Conservation (phyloP, 2,113 vertebrate species). For the Furnarius figulus region DNA sequence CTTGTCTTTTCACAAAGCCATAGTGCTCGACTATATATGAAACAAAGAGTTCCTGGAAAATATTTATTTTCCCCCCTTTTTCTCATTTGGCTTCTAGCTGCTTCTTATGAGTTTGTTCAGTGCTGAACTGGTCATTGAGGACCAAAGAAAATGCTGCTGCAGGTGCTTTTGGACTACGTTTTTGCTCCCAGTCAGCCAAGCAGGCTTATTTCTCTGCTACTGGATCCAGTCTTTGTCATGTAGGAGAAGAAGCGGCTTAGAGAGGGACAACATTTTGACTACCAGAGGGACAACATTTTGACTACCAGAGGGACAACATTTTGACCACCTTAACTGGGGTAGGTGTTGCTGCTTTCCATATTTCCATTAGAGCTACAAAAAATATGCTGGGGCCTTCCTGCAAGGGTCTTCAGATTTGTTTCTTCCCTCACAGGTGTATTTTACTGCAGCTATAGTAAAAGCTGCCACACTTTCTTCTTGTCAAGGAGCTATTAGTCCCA, state of each 20-base stretch:
- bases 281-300: no score
- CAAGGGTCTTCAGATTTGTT: background rate
- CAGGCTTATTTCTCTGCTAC: background rate
- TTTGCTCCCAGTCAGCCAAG: background rate
- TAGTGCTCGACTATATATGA: background rate
- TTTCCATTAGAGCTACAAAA: background rate
- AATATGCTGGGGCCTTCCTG: background rate
- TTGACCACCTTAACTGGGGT: background rate
- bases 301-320: no score
- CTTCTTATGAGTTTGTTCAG: background rate
- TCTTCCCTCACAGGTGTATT: background rate
- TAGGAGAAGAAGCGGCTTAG: background rate
- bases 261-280: no score
- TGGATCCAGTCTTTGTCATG: background rate
- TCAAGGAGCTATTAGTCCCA: fast-evolving
- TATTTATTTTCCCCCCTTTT: background rate
- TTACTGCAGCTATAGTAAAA: background rate
- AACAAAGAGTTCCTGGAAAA: background rate
- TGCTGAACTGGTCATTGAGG: background rate
- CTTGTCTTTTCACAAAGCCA: background rate
- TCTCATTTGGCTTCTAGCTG: background rate
- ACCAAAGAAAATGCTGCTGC: background rate
- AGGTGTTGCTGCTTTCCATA: background rate
- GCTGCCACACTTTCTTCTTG: fast-evolving
- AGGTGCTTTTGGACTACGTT: background rate